Conservation (phyloP, 1,140 invertebrate genomes). For the Melanaphis sacchari region DNA sequence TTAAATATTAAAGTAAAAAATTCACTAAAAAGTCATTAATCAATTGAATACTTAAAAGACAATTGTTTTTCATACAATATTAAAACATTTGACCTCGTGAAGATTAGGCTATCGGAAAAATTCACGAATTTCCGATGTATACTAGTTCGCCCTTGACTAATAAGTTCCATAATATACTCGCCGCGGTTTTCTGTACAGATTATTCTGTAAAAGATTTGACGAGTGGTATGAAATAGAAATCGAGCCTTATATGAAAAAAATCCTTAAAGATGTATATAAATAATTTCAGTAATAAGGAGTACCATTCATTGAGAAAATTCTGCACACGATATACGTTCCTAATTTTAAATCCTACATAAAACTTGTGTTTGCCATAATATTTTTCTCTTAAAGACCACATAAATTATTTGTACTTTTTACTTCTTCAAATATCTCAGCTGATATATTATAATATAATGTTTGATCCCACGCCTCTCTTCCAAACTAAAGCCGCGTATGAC, state of each 20-base stretch:
- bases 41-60: no score
- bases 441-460: slow-evolving; percentile 3
- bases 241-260: neutral
- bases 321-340: neutral
- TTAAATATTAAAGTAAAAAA: no score
- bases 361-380: neutral
- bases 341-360: neutral
- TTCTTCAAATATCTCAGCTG: neutral
- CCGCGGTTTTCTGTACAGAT: neutral
- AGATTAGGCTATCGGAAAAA: neutral
- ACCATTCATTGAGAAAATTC: neutral
- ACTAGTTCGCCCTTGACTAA: neutral
- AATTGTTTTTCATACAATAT: neutral
- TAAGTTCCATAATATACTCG: neutral
- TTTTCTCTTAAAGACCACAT: neutral
- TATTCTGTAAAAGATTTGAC: neutral
- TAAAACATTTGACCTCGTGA: neutral
- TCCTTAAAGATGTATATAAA: neutral
- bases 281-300: neutral
- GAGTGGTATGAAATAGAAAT: neutral
- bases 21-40: no score
- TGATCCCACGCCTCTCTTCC: neutral
- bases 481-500: neutral
- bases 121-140: neutral
- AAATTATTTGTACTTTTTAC: neutral